Base-by-base conservation (phyloP, 64 coral and sea anemone genomes). In the Hydrozoanthus tunicans region DNA sequence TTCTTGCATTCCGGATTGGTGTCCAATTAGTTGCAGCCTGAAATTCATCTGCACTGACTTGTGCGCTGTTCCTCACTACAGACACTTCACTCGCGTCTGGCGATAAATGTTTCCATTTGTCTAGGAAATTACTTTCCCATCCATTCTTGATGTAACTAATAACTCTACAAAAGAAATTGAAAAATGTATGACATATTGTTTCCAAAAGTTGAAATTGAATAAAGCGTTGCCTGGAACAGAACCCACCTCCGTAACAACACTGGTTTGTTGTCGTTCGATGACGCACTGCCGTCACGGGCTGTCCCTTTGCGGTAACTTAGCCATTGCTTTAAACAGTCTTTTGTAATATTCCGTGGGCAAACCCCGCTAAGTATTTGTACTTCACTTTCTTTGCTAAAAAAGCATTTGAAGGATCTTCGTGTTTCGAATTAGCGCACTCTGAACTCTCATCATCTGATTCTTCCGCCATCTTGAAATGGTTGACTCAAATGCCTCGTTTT, bases 81-180 rank as follows among this genome's bases (percentile, higher is more conserved):
- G 10, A 57, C 6, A 82, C 53, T 27, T 27, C 17, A 24, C 20
- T 20, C 20, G 20, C 20, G 20, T 20, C 20, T 20, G 20, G 20
- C 20, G 20, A 20, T 20, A 20, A 82, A 62, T 61, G 80, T 82
- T 82, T 82, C 15, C 14, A 61, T 82, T 82, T 82, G 13, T 82
- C 15, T 9, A 82, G 13, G 62, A 82, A 82, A 82, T 82, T 20
- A 20, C 62, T 82, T 1, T 82, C 80, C 80, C 80, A 82, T 60
- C 15, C 62, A 57, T 82, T 82, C 58, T 62, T 82, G 6, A 82
- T 62, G 62, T 2, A 82, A 24, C 57, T 62, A 20, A 60, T 20
- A 27, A 61, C 56, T 62, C 56, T 62, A 24, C 14, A 9, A 11
- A 82, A 24, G 7, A 82, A 26, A 62, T 17, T 60, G 7, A 62